Evolutionary conservation across 1,140 invertebrate species (phyloP), one percentile per base, ranked within the genome.

Genomic region (Pemphigus obesinymphae): DNA sequence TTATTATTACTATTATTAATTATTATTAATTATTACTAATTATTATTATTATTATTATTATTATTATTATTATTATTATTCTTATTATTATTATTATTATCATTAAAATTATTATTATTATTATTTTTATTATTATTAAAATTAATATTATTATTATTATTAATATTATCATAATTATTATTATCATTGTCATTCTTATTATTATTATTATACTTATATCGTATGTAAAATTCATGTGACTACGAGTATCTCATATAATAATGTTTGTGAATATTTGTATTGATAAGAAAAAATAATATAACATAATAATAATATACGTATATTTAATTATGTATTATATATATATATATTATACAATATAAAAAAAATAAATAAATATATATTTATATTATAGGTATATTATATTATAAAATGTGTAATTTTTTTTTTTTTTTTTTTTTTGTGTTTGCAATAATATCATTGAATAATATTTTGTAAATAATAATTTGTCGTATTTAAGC

Each of bases 181-280:
- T 76, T 40, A 76, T 55, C 40, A 43, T 40, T 40, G 45, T 70
- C 29, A 70, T 70, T 63, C 34, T 63, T 63, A 37, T 13, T 31
- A 23, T 34, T 76, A 76, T 34, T 55, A 48, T 37, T 55, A 58
- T 55, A 34, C 55, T 55, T 61, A 43, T 61, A 43, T 63, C 17
- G 23, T 78, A 61, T 61, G 23, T 61, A 29, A 26, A 55, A 80
- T 61, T n/a, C 55, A 17, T 45, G 55, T 61, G 55, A 63, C 53
- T 80, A 80, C 50, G 37, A 58, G 76, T 80, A 80, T 80, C 76
- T 80, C 76, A 80, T 80, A 61, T 55, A 40, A 76, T 58, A 76
- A 58, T 40, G 50, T 50, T 76, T 76, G 29, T 76, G 73, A 55
- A 76, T 76, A 76, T 76, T 76, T 55, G 15, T 80, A 63, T 80